phyloP scores from a whole-genome alignment of 2,113 vertebrate genomes.

The Hyperoodon ampullatus region DNA sequence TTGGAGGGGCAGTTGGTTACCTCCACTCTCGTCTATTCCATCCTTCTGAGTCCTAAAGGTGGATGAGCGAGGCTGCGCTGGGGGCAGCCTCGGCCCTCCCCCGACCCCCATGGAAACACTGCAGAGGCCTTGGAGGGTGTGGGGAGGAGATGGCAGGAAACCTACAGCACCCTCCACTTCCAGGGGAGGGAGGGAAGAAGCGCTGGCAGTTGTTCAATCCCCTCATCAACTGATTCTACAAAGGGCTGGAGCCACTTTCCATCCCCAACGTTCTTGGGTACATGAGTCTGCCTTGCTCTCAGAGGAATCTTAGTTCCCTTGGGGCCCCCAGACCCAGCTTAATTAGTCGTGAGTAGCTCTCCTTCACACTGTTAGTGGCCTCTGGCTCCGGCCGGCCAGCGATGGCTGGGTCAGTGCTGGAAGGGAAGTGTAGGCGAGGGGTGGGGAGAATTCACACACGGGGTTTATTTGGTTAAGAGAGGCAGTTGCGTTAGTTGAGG shows the following conservation, averaged over 20 bases:
- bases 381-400: slow-evolving; percentile 68
- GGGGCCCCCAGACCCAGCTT: slow-evolving; percentile 42
- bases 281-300: neutral
- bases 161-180: neutral
- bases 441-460: slow-evolving; percentile 57
- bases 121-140: fast-evolving
- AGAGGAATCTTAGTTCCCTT: neutral
- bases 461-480: slow-evolving; percentile 78
- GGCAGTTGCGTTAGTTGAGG: slow-evolving; percentile 71
- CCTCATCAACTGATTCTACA: neutral
- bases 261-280: neutral
- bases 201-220: neutral
- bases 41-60: neutral
- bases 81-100: neutral
- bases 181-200: neutral
- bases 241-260: neutral
- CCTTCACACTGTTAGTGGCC: slow-evolving; percentile 73
- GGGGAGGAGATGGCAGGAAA: fast-evolving
- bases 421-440: slow-evolving; percentile 53
- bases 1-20: neutral
- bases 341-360: slow-evolving; percentile 69
- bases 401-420: slow-evolving; percentile 59
- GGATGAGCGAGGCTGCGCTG: neutral
- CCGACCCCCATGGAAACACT: fast-evolving
- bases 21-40: neutral